Conservation (phyloP, 2,888 invertebrate genomes). For the Rhimphoctona megacephalus region DNA sequence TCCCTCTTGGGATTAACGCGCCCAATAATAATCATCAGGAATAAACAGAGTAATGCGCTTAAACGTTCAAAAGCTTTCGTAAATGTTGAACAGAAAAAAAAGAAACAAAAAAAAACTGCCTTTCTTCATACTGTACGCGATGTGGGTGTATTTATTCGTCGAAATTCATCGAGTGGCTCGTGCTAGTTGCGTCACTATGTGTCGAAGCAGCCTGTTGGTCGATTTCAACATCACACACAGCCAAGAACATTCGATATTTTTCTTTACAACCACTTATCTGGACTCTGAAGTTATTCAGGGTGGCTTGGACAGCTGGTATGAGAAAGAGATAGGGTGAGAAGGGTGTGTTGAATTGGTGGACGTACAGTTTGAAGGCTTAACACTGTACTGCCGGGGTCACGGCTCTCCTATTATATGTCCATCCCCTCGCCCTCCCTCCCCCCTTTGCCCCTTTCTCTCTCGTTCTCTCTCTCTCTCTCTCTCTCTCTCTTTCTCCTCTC, state of each 20-base stretch:
- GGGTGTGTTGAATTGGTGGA: conserved; percentile 41
- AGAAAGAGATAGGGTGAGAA: conserved; percentile 31
- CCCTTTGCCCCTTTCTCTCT: not conserved
- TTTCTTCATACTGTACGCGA: not conserved
- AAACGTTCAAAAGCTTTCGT: conserved; percentile 20
- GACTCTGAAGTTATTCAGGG: conserved; percentile 42
- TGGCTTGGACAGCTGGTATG: conserved; percentile 63
- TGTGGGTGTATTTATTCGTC: not conserved
- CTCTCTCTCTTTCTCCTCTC: not conserved
- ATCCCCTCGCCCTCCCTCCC: not conserved
- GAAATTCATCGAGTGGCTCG: conserved; percentile 1
- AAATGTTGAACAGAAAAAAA: not conserved
- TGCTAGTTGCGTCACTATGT: conserved; percentile 8
- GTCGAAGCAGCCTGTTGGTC: conserved; percentile 15
- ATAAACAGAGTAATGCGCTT: conserved; percentile 52
- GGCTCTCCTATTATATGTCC: conserved; percentile 39
- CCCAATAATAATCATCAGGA: conserved; percentile 48
- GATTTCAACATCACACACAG: conserved; percentile 8
- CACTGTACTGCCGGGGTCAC: conserved; percentile 46
- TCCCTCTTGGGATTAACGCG: conserved; percentile 44
- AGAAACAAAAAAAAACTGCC: conserved; percentile 1
- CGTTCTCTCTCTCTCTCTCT: conserved; percentile 8
- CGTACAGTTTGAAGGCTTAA: conserved; percentile 47
- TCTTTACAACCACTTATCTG: conserved; percentile 57
- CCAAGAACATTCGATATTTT: conserved; percentile 56